phyloP scores from a whole-genome alignment of 2,113 vertebrate genomes.

The Rousettus leschenaultii region DNA sequence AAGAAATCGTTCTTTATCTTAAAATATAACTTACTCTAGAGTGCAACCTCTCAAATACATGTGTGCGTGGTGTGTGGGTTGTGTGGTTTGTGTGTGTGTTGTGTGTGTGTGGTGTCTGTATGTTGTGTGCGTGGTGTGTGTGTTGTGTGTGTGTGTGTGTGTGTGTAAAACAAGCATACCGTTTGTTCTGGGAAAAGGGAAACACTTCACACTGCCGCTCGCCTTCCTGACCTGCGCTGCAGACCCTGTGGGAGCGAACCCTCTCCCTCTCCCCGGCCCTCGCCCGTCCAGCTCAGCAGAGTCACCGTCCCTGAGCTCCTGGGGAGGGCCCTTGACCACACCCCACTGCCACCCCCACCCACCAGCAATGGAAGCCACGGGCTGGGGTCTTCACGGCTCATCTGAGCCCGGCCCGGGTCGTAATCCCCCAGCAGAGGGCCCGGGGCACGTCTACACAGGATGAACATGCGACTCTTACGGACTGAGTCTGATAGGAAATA shows the following conservation, averaged over 20 bases:
- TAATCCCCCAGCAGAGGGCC: not conserved
- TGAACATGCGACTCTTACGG: fast-evolving
- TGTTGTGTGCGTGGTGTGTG: too few relatives aligned
- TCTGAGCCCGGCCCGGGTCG: not conserved
- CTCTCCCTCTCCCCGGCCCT: not conserved
- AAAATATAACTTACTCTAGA: not conserved
- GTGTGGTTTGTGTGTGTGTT: too few relatives aligned
- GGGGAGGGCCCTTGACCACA: not conserved
- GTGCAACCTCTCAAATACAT: not conserved
- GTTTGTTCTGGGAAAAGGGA: not conserved
- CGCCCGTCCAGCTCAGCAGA: not conserved
- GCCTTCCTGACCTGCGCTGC: not conserved
- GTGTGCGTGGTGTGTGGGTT: too few relatives aligned
- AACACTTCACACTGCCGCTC: fast-evolving
- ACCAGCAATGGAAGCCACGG: fast-evolving
- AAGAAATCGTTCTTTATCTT: not conserved
- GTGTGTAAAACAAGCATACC: not conserved
- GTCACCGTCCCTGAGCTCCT: not conserved
- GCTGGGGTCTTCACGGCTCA: fast-evolving
- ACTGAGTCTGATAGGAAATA: fast-evolving
- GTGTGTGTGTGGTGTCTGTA: too few relatives aligned
- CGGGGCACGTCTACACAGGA: not conserved
- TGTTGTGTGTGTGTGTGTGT: too few relatives aligned
- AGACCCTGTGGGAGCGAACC: not conserved
- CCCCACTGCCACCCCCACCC: not conserved